phyloP scores from a whole-genome alignment of 2,888 invertebrate species.

The Amphimallon solstitiale region DNA sequence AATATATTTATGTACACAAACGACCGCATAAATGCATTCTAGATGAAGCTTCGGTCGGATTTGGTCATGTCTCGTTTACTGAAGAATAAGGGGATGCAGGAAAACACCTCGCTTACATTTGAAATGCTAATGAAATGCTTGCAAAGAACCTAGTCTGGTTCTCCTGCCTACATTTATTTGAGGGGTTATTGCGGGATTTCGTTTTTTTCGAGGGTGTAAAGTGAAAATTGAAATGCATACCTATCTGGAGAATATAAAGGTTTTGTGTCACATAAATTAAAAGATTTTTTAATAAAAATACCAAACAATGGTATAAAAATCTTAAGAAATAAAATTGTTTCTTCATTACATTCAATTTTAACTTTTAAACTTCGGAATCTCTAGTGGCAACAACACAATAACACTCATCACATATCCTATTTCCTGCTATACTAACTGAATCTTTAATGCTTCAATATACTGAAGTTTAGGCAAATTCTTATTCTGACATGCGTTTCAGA shows the following conservation, averaged over 20 bases:
- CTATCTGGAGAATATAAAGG: not conserved
- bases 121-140: constrained; percentile 30
- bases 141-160: constrained; percentile 25
- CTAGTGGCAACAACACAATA: too few relatives aligned
- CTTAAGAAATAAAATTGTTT: too few relatives aligned
- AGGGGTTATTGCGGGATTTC: not conserved
- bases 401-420: too few relatives aligned
- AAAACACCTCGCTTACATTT: constrained; percentile 33
- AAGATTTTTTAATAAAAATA: constrained; percentile 21
- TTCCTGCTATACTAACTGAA: too few relatives aligned
- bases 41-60: constrained; percentile 32
- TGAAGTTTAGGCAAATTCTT: too few relatives aligned
- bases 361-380: too few relatives aligned
- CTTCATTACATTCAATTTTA: too few relatives aligned
- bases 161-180: constrained; percentile 13
- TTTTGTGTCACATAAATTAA: constrained; percentile 16
- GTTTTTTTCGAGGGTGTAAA: constrained; percentile 8
- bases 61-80: constrained; percentile 25
- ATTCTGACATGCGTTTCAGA: too few relatives aligned
- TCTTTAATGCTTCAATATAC: too few relatives aligned
- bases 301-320: constrained; percentile 12
- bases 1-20: constrained; percentile 34
- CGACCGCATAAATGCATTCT: constrained; percentile 30
- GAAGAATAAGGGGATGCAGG: constrained; percentile 14
- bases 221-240: constrained; percentile 26